phyloP scores from a whole-genome alignment of 2,113 vertebrate genomes.

The Conger conger region DNA sequence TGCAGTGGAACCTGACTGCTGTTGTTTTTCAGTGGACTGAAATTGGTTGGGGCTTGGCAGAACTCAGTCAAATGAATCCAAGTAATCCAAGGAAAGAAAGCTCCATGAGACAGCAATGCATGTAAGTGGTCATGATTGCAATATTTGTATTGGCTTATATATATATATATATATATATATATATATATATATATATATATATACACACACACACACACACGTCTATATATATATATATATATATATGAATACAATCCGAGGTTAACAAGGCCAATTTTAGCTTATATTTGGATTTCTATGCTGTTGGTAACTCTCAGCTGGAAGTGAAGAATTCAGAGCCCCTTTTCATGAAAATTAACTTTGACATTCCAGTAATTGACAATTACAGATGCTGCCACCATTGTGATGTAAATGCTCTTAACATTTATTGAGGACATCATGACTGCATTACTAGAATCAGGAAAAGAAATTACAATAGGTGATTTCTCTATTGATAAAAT shows the following conservation, averaged over 20 bases:
- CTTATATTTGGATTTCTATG: neutral
- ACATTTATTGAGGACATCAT: conserved; percentile 38
- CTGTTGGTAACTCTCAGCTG: neutral
- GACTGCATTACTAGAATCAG: conserved; percentile 33
- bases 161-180: no score
- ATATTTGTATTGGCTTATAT: no score
- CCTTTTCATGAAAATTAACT: conserved; percentile 34
- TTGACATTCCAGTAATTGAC: conserved; percentile 38
- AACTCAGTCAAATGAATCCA: neutral
- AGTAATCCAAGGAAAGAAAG: no score
- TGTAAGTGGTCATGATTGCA: no score
- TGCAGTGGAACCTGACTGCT: neutral
- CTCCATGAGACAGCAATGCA: no score
- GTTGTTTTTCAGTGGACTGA: neutral
- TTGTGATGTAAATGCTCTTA: conserved; percentile 40
- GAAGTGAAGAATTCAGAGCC: conserved; percentile 15
- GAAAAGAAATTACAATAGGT: conserved; percentile 33
- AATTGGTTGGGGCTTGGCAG: neutral
- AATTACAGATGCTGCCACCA: conserved; percentile 31
- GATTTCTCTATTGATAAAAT: conserved; percentile 41
- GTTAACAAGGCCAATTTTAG: neutral
- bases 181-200: neutral
- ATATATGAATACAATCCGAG: neutral
- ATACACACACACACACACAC: no score
- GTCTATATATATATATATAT: neutral